These are phyloP conservation scores for Lepus americanus DNA, from an alignment of 2,113 vertebrate genomes.

Conservation along the genomic window DNA sequence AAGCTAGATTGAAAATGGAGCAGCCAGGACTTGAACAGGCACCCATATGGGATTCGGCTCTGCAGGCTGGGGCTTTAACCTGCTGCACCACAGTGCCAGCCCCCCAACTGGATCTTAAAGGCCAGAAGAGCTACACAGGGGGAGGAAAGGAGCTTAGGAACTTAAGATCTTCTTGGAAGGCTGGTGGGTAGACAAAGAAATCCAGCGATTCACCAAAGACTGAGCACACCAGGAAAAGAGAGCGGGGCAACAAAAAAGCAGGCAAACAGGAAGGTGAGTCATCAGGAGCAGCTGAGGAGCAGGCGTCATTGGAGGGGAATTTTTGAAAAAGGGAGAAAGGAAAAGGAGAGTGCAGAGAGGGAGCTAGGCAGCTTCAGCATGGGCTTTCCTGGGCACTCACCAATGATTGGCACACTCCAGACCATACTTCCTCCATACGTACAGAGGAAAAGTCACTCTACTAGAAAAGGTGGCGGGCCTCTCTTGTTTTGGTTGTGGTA, in stretches of 20 bases:
- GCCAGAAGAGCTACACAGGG: neutral
- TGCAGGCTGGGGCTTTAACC: too few relatives aligned
- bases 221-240: neutral
- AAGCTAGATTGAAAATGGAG: too few relatives aligned
- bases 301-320: slow-evolving; percentile 19
- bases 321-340: slow-evolving; percentile 21
- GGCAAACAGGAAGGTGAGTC: slow-evolving; percentile 46
- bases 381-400: neutral
- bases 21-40: too few relatives aligned
- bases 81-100: too few relatives aligned
- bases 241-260: neutral
- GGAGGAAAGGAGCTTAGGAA: neutral
- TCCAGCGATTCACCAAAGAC: neutral
- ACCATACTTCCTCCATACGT: neutral
- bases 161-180: neutral
- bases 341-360: slow-evolving; percentile 38
- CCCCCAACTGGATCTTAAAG: neutral
- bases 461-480: neutral
- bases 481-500: neutral
- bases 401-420: neutral
- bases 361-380: neutral
- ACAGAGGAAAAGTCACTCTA: neutral
- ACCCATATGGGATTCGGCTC: too few relatives aligned
- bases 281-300: neutral
- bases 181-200: neutral